Evolutionary conservation across 2,113 vertebrate genomes (phyloP), one percentile per base, ranked within the genome.

Genomic region (Coptodon rendalli): DNA sequence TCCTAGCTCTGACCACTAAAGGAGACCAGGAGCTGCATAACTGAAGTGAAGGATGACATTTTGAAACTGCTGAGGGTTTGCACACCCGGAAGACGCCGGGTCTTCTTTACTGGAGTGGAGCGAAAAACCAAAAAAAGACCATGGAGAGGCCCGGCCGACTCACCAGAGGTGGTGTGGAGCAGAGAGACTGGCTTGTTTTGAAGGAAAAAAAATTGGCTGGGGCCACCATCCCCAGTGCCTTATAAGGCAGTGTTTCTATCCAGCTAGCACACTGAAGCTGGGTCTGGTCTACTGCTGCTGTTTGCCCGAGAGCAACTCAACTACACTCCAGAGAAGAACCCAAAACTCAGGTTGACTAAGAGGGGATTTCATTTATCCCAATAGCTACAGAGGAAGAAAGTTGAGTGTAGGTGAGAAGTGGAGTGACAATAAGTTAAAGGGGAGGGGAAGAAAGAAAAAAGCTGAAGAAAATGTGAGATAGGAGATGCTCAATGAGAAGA

Each of bases 161-260:
- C 89, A 89, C 82, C 85, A 91, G 94, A 95, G 94, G 90, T 93
- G 94, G 93, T 93, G 92, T 93, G 91, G 90, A 94, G 86, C 89
- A 84, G 90, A 87, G 89, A 94, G 94, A 93, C 93, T 90, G 83
- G 93, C 91, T 96, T 95, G 92, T 94, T 93, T 93, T 94, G 92
- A 85, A 45, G 57, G 61, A 38, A 66, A 66, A 66, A 89, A 90
- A 92, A 84, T 93, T 95, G 93, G 91, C 95, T 78, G 88, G 90
- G 93, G 96, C 95, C 93, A 95, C 93, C 91, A 89, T 96, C 96
- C 95, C 94, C 89, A 95, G 95, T 91, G 92, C 96, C 96, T 96
- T 97, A 97, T 96, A 97, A 96, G 96, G 96, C 94, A 96, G 96
- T 93, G 94, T 97, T 97, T 97, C 95, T 96, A 87, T 94, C 92